phyloP scores from a whole-genome alignment of 2,797 vertebrate species.

The Pagetopsis macropterus region DNA sequence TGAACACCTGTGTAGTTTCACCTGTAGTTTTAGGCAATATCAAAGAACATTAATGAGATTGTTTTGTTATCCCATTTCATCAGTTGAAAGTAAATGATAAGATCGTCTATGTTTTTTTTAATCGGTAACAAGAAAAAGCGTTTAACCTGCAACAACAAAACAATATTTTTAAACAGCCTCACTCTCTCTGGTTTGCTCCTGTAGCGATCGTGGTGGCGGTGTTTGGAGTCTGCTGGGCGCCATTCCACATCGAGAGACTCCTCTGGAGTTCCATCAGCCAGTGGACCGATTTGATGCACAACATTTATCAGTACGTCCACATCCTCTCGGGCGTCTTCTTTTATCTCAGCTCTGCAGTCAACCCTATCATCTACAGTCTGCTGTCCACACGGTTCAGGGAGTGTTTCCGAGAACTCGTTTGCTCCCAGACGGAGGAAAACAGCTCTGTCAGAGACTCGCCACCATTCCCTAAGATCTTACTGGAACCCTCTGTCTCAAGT shows the following conservation, averaged over 20 bases:
- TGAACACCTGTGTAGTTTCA: not conserved
- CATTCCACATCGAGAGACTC: slow-evolving; percentile 85
- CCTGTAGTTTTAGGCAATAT: not conserved
- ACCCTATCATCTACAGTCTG: slow-evolving; percentile 87
- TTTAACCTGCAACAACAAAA: not conserved
- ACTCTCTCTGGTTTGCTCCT: slow-evolving; percentile 38
- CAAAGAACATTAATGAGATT: not conserved
- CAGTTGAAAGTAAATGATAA: not conserved
- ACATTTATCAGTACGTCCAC: slow-evolving; percentile 84
- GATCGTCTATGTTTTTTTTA: not conserved
- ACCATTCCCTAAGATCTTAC: slow-evolving; percentile 67
- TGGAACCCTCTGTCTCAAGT: slow-evolving; percentile 50
- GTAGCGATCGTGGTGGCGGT: slow-evolving; percentile 85
- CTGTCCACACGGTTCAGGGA: slow-evolving; percentile 86
- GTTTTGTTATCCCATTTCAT: not conserved
- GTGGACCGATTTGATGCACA: slow-evolving; percentile 86
- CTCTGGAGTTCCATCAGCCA: slow-evolving; percentile 86
- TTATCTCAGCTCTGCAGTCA: slow-evolving; percentile 86
- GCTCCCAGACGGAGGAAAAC: slow-evolving; percentile 60
- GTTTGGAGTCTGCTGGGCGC: slow-evolving; percentile 87
- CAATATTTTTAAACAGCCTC: not conserved
- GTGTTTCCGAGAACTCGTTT: slow-evolving; percentile 82
- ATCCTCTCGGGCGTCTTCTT: slow-evolving; percentile 85
- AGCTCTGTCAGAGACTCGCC: slow-evolving; percentile 73
- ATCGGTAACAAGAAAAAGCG: not conserved